phyloP scores from a whole-genome alignment of 2,797 vertebrate genomes.

The Sebastes hubbsi region DNA sequence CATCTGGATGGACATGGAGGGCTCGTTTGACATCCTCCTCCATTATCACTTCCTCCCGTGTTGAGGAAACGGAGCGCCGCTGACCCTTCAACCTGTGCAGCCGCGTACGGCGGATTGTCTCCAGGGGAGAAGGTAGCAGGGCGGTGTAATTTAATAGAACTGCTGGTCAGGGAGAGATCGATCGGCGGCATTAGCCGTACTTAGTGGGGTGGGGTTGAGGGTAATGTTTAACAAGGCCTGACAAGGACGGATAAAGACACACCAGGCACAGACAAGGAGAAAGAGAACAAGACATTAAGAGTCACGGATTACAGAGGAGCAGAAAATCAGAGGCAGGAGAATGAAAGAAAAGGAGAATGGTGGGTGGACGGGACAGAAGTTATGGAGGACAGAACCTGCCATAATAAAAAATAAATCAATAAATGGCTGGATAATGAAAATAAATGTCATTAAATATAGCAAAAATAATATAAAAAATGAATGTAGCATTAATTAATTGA shows the following conservation, averaged over 20 bases:
- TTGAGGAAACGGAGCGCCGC: not conserved
- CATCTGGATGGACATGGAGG: not conserved
- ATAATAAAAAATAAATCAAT: too few species aligned
- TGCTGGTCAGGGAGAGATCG: conserved; percentile 39
- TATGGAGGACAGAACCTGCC: too few species aligned
- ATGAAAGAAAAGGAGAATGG: not conserved
- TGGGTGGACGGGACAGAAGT: not conserved
- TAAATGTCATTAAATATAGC: too few species aligned
- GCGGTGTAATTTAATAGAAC: conserved; percentile 56
- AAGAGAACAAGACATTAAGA: not conserved
- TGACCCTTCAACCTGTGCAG: conserved; percentile 25
- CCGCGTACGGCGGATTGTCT: not conserved
- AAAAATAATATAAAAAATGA: too few species aligned
- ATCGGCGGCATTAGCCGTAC: conserved; percentile 46
- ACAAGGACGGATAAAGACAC: conserved; percentile 50
- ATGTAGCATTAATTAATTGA: too few species aligned
- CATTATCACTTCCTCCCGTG: not conserved
- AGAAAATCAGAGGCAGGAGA: not conserved
- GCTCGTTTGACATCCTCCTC: conserved; percentile 1
- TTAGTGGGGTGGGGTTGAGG: conserved; percentile 27
- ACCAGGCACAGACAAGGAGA: not conserved
- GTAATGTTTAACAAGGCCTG: conserved; percentile 58
- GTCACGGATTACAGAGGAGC: not conserved
- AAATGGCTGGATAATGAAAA: too few species aligned
- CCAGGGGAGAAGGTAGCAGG: not conserved